A percentile compares a stretch with the other conserved stretches of the same genome.
These are phyloP conservation scores for Pelecanoides urinatrix DNA, from an alignment of 2,113 vertebrate genomes.

Conservation along the genomic window DNA sequence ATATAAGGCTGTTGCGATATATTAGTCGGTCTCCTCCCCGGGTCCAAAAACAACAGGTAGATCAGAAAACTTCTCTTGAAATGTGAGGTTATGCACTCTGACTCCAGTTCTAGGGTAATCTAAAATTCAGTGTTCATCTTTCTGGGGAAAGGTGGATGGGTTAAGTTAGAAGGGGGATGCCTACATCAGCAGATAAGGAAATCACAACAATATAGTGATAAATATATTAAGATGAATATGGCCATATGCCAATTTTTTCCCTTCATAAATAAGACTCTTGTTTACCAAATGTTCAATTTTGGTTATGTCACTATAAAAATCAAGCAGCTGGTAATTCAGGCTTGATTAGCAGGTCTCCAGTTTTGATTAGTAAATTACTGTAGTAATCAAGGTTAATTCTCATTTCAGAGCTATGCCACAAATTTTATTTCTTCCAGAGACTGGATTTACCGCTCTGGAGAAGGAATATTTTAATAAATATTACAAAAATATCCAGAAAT, in stretches of 20 bases:
- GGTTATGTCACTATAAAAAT: slow-evolving; percentile 81
- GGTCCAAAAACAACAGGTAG: neutral
- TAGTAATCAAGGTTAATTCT: slow-evolving; percentile 86
- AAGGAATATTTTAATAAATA: slow-evolving; percentile 55
- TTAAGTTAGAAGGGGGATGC: neutral
- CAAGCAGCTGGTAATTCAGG: slow-evolving; percentile 81
- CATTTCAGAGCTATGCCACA: slow-evolving; percentile 61
- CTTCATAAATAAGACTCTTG: slow-evolving; percentile 61
- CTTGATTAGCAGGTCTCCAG: slow-evolving; percentile 85
- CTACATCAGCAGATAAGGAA: neutral
- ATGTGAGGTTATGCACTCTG: neutral
- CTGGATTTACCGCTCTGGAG: slow-evolving; percentile 60
- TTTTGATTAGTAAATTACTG: slow-evolving; percentile 85
- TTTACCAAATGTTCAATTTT: slow-evolving; percentile 79
- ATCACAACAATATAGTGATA: neutral
- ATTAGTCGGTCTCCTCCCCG: neutral
- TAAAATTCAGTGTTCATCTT: neutral
- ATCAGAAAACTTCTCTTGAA: neutral
- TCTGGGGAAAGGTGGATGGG: neutral
- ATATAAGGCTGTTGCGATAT: accelerated
- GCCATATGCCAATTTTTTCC: neutral
- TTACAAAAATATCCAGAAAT: slow-evolving; percentile 8
- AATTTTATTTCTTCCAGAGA: slow-evolving; percentile 71
- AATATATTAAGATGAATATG: slow-evolving; percentile 35
- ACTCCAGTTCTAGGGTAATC: neutral